Conservation (phyloP, 2,888 invertebrate genomes). For the Chironomus riparius region DNA sequence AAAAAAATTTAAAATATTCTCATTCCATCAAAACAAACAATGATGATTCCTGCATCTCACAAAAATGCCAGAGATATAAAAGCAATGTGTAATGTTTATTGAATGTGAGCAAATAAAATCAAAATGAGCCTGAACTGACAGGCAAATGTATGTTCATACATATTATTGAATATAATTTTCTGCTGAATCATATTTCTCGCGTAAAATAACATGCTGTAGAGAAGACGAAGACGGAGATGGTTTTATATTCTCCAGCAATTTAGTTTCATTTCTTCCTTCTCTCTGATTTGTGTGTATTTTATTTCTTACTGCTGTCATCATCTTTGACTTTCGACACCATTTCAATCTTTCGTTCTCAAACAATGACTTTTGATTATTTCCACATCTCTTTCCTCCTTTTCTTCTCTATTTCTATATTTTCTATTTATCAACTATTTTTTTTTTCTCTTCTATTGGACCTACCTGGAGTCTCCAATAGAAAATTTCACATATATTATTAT, state of each 20-base stretch:
- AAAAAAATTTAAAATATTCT: not conserved
- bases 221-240: not conserved
- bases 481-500: conserved; percentile 1
- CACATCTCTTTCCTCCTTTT: conserved; percentile 1
- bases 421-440: not conserved
- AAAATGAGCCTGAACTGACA: conserved; percentile 16
- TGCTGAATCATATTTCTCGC: conserved; percentile 27
- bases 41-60: not conserved
- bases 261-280: conserved; percentile 22
- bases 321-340: conserved; percentile 27
- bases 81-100: not conserved
- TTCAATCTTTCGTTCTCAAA: conserved; percentile 21
- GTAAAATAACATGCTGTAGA: conserved; percentile 21
- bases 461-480: conserved; percentile 18
- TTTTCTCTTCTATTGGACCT: conserved; percentile 10
- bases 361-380: conserved; percentile 25
- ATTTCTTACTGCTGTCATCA: conserved; percentile 25
- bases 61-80: not conserved
- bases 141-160: not conserved
- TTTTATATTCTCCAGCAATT: not conserved
- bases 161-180: not conserved
- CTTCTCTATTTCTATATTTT: not conserved
- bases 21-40: not conserved
- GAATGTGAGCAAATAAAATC: conserved; percentile 20
- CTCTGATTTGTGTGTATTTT: not conserved